Percentiles rank a stretch among this genome's conserved stretches.
These are phyloP conservation scores for Tapirus terrestris DNA, from an alignment of 2,113 vertebrate genomes.

Conservation along the genomic window DNA sequence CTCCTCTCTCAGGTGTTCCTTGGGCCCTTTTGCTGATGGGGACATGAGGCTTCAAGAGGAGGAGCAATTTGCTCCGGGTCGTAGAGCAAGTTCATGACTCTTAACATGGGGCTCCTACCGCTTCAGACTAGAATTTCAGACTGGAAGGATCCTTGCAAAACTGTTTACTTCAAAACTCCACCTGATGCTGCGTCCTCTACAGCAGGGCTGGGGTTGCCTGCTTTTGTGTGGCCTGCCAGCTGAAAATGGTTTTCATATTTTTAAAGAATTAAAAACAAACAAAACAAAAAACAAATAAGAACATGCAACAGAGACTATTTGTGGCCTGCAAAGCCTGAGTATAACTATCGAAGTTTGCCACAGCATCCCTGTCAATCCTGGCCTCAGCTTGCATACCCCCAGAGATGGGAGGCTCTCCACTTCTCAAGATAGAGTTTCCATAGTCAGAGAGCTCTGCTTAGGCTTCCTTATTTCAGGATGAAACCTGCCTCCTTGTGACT, in stretches of 20 bases:
- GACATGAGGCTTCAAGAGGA: not conserved
- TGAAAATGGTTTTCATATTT: not conserved
- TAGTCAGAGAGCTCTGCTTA: not conserved
- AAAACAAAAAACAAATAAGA: not conserved
- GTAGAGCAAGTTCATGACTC: not conserved
- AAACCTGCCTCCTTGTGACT: not conserved
- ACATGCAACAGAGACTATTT: not conserved
- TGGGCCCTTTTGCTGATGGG: not conserved
- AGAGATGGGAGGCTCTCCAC: not conserved
- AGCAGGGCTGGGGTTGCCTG: not conserved
- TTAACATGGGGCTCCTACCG: not conserved
- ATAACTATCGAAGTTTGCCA: not conserved
- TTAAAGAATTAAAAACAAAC: conserved; percentile 17
- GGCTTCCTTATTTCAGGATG: not conserved
- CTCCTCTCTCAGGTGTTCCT: not conserved
- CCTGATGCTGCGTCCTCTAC: not conserved
- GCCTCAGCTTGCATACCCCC: not conserved
- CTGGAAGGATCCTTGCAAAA: not conserved
- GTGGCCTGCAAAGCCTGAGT: not conserved
- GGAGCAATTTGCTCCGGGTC: not conserved
- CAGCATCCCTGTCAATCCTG: not conserved
- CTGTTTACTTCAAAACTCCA: not conserved
- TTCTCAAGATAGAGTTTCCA: not conserved
- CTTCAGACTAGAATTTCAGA: not conserved
- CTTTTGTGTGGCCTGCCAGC: not conserved